These are phyloP conservation scores for Muricea muricata DNA, from an alignment of 92 coral and sea anemone species.

Conservation along the genomic window DNA sequence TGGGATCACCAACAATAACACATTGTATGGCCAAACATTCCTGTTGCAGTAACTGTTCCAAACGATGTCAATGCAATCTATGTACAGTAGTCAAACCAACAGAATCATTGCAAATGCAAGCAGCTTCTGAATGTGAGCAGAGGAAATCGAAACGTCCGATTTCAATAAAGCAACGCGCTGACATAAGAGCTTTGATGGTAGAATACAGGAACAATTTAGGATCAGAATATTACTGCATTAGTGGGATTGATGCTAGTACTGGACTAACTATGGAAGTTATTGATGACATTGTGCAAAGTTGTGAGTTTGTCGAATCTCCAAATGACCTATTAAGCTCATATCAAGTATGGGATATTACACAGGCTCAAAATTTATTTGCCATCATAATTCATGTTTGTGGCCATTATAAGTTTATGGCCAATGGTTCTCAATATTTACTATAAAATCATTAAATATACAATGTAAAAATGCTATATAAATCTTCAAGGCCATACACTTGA, in stretches of 20 bases:
- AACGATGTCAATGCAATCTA: neutral
- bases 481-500: too few relatives aligned
- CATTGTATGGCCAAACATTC: neutral
- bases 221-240: neutral
- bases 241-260: conserved; percentile 25
- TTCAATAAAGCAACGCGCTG: neutral
- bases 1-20: neutral
- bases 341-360: conserved; percentile 10
- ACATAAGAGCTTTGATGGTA: neutral
- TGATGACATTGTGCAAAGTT: neutral
- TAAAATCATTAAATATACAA: too few relatives aligned
- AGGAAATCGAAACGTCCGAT: neutral
- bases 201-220: neutral
- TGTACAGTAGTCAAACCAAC: neutral
- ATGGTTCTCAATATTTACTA: too few relatives aligned
- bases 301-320: neutral
- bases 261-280: conserved; percentile 7
- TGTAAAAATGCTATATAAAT: too few relatives aligned
- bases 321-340: neutral
- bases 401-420: too few relatives aligned
- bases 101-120: neutral
- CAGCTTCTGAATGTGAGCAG: neutral
- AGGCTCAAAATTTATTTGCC: neutral
- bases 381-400: neutral
- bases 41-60: conserved; percentile 1